Conservation (phyloP, 2,113 vertebrate species). For the Gavialis gangeticus region DNA sequence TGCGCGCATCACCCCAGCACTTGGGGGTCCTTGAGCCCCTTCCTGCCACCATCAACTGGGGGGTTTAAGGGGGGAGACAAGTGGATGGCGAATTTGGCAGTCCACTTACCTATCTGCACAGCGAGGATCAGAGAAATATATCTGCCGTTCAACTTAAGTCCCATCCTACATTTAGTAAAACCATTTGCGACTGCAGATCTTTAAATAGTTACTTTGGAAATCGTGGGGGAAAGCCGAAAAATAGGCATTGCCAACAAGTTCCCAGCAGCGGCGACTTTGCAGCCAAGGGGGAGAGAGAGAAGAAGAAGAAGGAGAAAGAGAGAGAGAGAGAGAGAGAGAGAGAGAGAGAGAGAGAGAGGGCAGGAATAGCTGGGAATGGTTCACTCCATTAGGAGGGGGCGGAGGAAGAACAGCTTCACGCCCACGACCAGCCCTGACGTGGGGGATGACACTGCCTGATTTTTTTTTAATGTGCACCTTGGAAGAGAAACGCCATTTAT, state of each 20-base stretch:
- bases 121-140: constrained; percentile 92
- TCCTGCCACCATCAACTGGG: constrained; percentile 34
- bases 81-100: constrained; percentile 27
- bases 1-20: not conserved
- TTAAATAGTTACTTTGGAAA: constrained; percentile 88
- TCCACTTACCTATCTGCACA: constrained; percentile 94
- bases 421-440: constrained; percentile 88
- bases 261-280: constrained; percentile 82
- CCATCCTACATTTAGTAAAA: constrained; percentile 96
- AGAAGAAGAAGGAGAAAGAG: constrained; percentile 67
- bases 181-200: constrained; percentile 89
- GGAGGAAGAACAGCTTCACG: constrained; percentile 86
- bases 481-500: constrained; percentile 79
- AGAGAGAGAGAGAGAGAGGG: constrained; percentile 63
- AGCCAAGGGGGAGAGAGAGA: constrained; percentile 79
- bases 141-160: constrained; percentile 95
- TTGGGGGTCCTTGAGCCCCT: not conserved
- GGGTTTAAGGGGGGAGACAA: constrained; percentile 10
- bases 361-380: constrained; percentile 84
- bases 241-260: constrained; percentile 89
- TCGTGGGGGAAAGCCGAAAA: constrained; percentile 84
- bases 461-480: constrained; percentile 78
- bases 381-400: constrained; percentile 89
- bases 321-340: constrained; percentile 43
- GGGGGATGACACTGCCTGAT: constrained; percentile 82